Conservation (phyloP, 92 coral and sea anemone species). For the Muricea muricata region DNA sequence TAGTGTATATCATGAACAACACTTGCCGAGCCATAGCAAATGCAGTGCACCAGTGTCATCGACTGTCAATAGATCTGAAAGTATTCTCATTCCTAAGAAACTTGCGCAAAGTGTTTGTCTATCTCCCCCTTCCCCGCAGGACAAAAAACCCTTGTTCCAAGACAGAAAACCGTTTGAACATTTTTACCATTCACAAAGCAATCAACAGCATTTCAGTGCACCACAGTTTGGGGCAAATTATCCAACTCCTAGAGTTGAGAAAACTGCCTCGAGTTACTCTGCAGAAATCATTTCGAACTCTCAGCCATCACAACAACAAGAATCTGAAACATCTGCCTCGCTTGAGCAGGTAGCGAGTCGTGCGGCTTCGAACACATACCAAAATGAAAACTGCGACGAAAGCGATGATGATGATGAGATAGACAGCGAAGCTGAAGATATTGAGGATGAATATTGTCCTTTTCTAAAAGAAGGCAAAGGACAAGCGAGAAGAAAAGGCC, state of each 20-base stretch:
- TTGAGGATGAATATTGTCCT: slow-evolving; percentile 61
- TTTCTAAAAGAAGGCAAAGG: slow-evolving; percentile 32
- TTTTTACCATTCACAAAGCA: slow-evolving; percentile 47
- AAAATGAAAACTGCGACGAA: slow-evolving; percentile 78
- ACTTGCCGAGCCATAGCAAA: slow-evolving; percentile 10
- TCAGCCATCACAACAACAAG: slow-evolving; percentile 11
- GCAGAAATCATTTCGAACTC: not conserved
- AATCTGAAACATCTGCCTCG: slow-evolving; percentile 5
- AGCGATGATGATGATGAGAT: slow-evolving; percentile 82
- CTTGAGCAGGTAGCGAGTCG: slow-evolving; percentile 1
- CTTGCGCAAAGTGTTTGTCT: slow-evolving; percentile 9
- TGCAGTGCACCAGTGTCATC: slow-evolving; percentile 17
- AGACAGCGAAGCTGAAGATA: slow-evolving; percentile 66
- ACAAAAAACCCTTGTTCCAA: slow-evolving; percentile 23
- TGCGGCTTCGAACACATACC: slow-evolving; percentile 21
- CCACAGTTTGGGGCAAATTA: slow-evolving; percentile 47
- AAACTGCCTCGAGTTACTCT: not conserved
- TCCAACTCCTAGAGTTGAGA: not conserved
- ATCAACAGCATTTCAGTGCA: slow-evolving; percentile 70
- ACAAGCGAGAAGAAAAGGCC: slow-evolving; percentile 77
- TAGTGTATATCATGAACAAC: slow-evolving; percentile 31
- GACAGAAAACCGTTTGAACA: slow-evolving; percentile 34
- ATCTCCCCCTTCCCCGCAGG: slow-evolving; percentile 32
- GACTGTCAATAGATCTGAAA: slow-evolving; percentile 40
- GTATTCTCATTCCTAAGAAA: slow-evolving; percentile 18